These are phyloP conservation scores for Molothrus aeneus DNA, from an alignment of 2,797 vertebrate species.

Conservation along the genomic window DNA sequence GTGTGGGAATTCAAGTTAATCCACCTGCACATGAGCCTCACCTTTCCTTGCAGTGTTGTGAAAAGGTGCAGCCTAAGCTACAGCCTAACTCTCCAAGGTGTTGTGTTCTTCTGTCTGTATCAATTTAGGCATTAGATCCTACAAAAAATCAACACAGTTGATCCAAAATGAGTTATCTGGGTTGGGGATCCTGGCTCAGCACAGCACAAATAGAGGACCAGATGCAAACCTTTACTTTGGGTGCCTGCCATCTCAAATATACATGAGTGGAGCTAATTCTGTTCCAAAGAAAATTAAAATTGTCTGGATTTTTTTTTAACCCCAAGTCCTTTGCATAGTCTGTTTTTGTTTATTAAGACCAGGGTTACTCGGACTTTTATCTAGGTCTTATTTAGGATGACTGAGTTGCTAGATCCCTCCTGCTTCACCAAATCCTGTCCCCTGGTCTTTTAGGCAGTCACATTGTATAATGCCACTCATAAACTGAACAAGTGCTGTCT, in stretches of 20 bases:
- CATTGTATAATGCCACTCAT: not conserved
- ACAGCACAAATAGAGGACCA: conserved; percentile 25
- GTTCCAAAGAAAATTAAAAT: conserved; percentile 47
- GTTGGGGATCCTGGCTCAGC: not conserved
- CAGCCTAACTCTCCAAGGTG: not conserved
- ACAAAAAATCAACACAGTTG: not conserved
- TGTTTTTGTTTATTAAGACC: conserved; percentile 11
- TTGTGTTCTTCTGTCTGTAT: not conserved
- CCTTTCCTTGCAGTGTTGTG: not conserved
- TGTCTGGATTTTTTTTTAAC: conserved; percentile 31
- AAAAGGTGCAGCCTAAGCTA: not conserved
- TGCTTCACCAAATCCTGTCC: not conserved
- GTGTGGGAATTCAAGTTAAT: not conserved
- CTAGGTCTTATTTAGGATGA: not conserved
- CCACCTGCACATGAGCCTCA: not conserved
- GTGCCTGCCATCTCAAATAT: conserved; percentile 43
- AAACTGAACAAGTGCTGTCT: not conserved
- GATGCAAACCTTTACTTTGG: conserved; percentile 56
- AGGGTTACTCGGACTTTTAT: not conserved
- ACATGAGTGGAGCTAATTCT: conserved; percentile 23
- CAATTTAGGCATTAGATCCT: not conserved
- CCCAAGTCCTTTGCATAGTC: not conserved
- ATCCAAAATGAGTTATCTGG: conserved; percentile 25
- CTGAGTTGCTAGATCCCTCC: not conserved
- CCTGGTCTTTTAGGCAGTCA: not conserved